Base-by-base conservation (phyloP, 2,888 invertebrate genomes). In the Siphlonurus alternatus region DNA sequence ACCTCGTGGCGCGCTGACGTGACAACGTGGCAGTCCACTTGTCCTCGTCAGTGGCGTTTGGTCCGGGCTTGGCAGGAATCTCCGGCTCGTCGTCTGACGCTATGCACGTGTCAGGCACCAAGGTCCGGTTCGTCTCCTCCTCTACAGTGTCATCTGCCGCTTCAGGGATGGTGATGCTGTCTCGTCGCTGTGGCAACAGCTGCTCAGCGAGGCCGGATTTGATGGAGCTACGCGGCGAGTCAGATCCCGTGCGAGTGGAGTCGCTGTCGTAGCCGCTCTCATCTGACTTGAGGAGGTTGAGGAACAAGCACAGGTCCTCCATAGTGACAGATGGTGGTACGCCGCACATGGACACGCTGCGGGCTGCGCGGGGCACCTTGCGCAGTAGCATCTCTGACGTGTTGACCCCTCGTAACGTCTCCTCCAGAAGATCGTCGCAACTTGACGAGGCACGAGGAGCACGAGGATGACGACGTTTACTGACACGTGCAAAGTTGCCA, bases 201-300 rank as follows among this genome's bases (percentile, higher is more conserved):
- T 38, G 38, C 19, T 61, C 63, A 2, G 65, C 62, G 25, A 66
- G 23, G 5, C 66, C 64, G 3, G 68, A 67, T 59, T 68, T 67
- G 54, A 68, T 68, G 59, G 67, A 67, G 62, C 79, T 79, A 64
- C 79, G 75, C 0, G 81, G 81, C 1, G 81, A 81, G 71, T 81
- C 80, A 15, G 78, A 69, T 2, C 78, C 77, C 1, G 77, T 74
- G 67, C 80, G 73, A 0, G 81, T 81, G 19, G 81, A 81, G 70
- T 83, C 83, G 59, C 80, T 81, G 66, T 82, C 82, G 69, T 83
- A 83, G 19, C 82, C 83, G 69, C 81, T 81, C 71, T 82, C 83
- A 68, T 82, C 81, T 10, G 77, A 76, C 64, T 74, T 74, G 2
- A 77, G 66, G 60, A 74, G 71, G 70, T 75, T 72, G 20, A 77